Conservation (phyloP, 2,888 invertebrate genomes). For the Andrena camellia region DNA sequence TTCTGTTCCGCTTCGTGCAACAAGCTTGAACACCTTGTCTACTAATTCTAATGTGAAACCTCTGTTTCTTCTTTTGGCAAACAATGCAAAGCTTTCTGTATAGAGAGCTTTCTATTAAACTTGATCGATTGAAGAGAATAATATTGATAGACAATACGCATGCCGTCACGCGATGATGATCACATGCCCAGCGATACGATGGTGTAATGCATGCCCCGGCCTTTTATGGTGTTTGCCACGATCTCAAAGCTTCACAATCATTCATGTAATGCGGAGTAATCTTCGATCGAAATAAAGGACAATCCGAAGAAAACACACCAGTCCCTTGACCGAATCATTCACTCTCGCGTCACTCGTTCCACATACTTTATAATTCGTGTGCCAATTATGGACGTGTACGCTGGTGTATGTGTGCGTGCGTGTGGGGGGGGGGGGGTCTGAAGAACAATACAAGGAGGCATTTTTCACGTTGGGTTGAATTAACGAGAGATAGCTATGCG, state of each 20-base stretch:
- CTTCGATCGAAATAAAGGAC: constrained; percentile 14
- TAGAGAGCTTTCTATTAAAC: constrained; percentile 1
- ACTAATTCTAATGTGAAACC: constrained; percentile 8
- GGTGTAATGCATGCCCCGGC: constrained; percentile 62
- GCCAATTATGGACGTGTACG: constrained; percentile 60
- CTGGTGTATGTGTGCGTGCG: constrained; percentile 23
- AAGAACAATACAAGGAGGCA: constrained; percentile 76
- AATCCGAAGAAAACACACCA: neutral
- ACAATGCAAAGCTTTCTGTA: neutral
- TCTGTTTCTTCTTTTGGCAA: neutral
- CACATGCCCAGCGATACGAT: constrained; percentile 31
- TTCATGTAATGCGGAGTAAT: constrained; percentile 50
- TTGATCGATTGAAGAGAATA: constrained; percentile 31
- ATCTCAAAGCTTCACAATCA: constrained; percentile 58
- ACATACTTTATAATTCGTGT: constrained; percentile 39
- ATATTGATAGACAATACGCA: neutral
- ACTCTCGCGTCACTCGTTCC: constrained; percentile 15
- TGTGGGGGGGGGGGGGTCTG: constrained; percentile 62
- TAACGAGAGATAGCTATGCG: constrained; percentile 55
- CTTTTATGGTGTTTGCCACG: constrained; percentile 57
- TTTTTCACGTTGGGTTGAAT: constrained; percentile 79
- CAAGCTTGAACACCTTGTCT: neutral
- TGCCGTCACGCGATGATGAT: constrained; percentile 23
- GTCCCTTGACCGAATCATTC: constrained; percentile 14
- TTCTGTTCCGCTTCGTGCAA: neutral